Evolutionary conservation across 1,140 invertebrate species (phyloP), one percentile per base, ranked within the genome.

Genomic region (Lordiphosa collinella): DNA sequence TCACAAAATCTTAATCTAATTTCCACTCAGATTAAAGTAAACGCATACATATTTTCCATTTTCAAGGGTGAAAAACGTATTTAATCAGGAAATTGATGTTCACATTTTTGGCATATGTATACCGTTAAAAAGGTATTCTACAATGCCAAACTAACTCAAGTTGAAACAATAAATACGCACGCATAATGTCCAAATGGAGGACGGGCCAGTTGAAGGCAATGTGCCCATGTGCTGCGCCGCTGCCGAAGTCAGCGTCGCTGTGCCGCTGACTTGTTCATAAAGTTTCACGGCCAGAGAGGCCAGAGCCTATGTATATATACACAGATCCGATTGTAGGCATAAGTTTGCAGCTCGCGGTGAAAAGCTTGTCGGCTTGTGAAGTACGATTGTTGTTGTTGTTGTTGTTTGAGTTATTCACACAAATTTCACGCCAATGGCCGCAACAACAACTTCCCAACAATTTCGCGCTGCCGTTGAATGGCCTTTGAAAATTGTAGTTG

Each of bases 401-500:
- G 55, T 31, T 79, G 53, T 44, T 70, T 57, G 65, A 65, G 79
- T 70, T 70, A 76, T 80, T 80, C 75, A 80, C 71, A 80, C 75
- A 82, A 82, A 82, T 75, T 82, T 80, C 70, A 80, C 76, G 71
- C 66, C 71, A 82, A 82, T 82, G 66, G 66, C 52, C 64, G 67
- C 53, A 51, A 37, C 49, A 65, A 34, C 44, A 51, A 43, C 44
- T 61, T 18, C 49, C 36, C 48, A 70, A 29, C 49, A 49, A 69
- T 46, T 73, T 73, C 44, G 55, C 66, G 69, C 58, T 61, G 71
- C 32, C 71, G 69, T 75, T 68, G 58, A 69, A 55, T 70, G 72
- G 65, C 72, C 74, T 78, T 68, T 78, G 43, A 66, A 78, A 78
- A 67, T 50, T 50, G 38, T 53, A 57, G 64, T 68, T 48, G 51